Percentiles rank a stretch among this genome's conserved stretches.
Evolutionary conservation across 2,888 invertebrate genomes (phyloP).

Genomic region (Octodonta nipae): DNA sequence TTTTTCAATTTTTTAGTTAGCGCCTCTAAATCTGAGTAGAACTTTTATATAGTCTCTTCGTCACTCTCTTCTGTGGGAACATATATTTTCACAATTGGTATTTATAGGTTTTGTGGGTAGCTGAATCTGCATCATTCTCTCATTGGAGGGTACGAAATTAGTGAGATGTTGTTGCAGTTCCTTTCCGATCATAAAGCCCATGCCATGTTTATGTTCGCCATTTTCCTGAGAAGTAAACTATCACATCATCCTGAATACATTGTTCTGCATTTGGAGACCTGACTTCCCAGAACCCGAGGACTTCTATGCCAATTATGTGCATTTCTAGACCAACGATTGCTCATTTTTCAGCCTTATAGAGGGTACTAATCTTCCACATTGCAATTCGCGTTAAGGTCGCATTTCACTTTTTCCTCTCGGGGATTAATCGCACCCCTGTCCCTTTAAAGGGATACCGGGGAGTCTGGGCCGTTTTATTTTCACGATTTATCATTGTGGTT

Average conservation of each 20-base stretch:
- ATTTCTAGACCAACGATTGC: background rate
- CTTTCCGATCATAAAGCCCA: background rate
- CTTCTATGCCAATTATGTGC: background rate
- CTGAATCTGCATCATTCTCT: background rate
- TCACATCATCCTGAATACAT: background rate
- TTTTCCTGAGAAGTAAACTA: background rate
- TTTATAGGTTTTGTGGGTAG: background rate
- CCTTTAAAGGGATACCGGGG: background rate
- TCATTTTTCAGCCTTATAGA: background rate
- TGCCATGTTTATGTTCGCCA: background rate
- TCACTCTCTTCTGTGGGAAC: background rate
- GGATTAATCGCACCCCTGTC: background rate
- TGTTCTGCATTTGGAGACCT: background rate
- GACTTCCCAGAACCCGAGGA: background rate
- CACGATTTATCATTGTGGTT: background rate
- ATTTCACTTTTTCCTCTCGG: too few relatives aligned
- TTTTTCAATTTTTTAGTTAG: background rate
- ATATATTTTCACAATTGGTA: background rate
- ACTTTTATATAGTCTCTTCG: background rate
- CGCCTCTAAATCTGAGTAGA: background rate
- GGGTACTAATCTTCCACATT: too few relatives aligned
- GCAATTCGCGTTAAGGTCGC: too few relatives aligned
- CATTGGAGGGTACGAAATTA: too few relatives aligned
- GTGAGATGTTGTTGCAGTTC: background rate
- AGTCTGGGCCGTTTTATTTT: background rate